These are phyloP conservation scores for Scolanthus callimorphus DNA, from an alignment of 92 coral and sea anemone genomes.

Conservation along the genomic window DNA sequence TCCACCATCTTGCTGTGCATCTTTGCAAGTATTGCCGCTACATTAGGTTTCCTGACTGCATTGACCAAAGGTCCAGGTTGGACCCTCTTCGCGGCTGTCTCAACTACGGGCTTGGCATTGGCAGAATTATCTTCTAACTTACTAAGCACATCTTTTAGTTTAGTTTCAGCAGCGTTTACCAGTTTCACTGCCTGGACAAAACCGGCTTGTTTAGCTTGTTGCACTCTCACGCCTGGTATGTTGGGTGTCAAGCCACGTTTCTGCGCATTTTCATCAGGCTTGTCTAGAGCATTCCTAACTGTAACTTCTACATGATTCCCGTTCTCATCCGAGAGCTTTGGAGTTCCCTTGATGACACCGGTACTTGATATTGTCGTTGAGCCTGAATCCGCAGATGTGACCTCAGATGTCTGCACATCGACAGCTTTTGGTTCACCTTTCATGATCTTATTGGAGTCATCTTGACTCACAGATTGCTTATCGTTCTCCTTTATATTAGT, in stretches of 20 bases:
- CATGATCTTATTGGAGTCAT: neutral
- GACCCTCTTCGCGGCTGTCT: no score
- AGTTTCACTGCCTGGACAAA: constrained; percentile 1
- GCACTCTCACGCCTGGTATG: neutral
- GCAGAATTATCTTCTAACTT: neutral
- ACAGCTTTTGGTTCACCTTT: neutral
- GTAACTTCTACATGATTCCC: constrained; percentile 5
- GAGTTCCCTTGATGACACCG: constrained; percentile 13
- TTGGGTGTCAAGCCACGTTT: neutral
- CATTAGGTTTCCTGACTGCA: no score
- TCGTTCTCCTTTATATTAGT: neutral
- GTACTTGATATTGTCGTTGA: neutral
- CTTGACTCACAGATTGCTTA: neutral
- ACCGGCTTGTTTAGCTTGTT: neutral
- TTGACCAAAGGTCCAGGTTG: no score
- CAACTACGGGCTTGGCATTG: neutral
- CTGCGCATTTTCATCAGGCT: neutral
- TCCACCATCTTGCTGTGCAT: neutral
- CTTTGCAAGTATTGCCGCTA: neutral
- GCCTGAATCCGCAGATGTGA: neutral
- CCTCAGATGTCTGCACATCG: neutral
- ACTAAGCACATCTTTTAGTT: neutral
- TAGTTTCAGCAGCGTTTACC: neutral
- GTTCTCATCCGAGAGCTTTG: constrained; percentile 20
- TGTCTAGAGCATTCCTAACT: constrained; percentile 9